Evolutionary conservation across 2,797 vertebrate species (phyloP), one percentile per base, ranked within the genome.

Genomic region (Mus spretus): DNA sequence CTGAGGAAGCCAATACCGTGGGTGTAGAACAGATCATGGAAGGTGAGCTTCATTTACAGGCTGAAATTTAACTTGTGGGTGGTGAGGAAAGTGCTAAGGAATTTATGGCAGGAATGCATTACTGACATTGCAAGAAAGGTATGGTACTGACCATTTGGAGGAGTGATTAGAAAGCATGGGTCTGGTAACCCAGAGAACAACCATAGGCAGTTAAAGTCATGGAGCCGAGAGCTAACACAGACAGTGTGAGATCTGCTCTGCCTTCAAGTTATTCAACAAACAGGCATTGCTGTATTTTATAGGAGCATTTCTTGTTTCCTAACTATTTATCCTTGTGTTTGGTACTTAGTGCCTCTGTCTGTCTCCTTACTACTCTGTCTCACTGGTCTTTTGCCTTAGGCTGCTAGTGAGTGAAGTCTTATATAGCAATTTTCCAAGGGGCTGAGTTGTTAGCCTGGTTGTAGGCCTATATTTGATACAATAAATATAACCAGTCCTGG

Each of bases 91-190:
- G 34, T 85, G 24, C 83, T 90, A 37, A 95, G 55, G 72, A 67
- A 96, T 92, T 92, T 90, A 50, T 50, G 72, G 34, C 37, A 90
- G 65, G 44, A 90, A 94, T 72, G 50, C 79, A 95, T 83, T 22
- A 37, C 0, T 61, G 75, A 79, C 47, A 15, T 61, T 95, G n/a
- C 40, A 72, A 50, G 63, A 72, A 93, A 88, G 80, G 67, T 80
- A 94, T 6, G 93, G 10, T 72, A n/a, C 37, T n/a, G 53, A 13
- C 19, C 74, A n/a, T 82, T 90, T 70, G 14, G 34, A 55, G 40
- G 55, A 75, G 61, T 55, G 34, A 37, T 22, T 37, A 14, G 50
- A 91, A 11, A 87, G 90, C 44, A 47, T 40, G 63, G 57, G 17
- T 90, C 53, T 31, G 50, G 57, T 47, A 24, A 37, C 31, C 59